A percentile compares a stretch with the other conserved stretches of the same genome.
These are phyloP conservation scores for Pampus argenteus DNA, from an alignment of 2,797 vertebrate species.

Conservation along the genomic window DNA sequence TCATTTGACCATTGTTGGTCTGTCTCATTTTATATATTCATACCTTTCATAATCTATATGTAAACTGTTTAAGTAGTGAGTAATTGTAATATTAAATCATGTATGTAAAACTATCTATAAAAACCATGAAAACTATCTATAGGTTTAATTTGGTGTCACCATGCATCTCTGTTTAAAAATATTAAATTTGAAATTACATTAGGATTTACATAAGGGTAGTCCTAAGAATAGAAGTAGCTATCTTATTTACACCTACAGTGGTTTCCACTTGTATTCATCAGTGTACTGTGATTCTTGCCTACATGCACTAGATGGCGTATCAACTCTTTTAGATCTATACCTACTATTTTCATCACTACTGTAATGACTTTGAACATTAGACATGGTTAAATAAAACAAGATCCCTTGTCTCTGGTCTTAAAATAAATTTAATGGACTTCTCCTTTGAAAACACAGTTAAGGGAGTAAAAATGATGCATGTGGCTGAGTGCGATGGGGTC, in stretches of 20 bases:
- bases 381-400: background rate
- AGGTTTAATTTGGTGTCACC: background rate
- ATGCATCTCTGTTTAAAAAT: background rate
- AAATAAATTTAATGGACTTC: slow-evolving; percentile 15
- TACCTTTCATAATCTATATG: no score
- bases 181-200: background rate
- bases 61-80: no score
- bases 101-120: background rate
- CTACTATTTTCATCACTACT: background rate
- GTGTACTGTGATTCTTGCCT: slow-evolving; percentile 13
- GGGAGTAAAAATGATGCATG: slow-evolving; percentile 4
- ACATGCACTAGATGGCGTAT: slow-evolving; percentile 57
- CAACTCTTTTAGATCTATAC: slow-evolving; percentile 20
- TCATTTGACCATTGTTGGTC: no score
- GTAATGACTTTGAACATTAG: background rate
- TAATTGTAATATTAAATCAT: background rate
- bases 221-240: background rate
- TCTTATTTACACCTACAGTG: background rate
- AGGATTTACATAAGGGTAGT: background rate
- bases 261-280: background rate
- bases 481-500: slow-evolving; percentile 16
- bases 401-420: background rate
- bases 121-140: no score
- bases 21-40: background rate
- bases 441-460: slow-evolving; percentile 17